These are phyloP conservation scores for Poecilia latipinna DNA, from an alignment of 2,113 vertebrate species.

Conservation along the genomic window DNA sequence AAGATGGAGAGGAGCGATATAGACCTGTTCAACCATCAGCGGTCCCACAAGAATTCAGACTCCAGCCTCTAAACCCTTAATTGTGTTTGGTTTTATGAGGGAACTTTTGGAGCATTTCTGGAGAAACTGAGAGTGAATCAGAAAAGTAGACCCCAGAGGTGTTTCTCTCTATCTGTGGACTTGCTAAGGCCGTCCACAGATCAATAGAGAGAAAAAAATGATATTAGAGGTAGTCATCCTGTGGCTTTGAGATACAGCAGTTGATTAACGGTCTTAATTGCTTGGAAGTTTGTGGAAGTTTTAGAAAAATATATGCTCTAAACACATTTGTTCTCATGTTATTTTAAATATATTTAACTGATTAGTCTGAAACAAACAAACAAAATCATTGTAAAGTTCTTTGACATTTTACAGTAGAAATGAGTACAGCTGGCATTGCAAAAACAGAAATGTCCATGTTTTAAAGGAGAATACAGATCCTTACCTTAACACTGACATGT, in stretches of 20 bases:
- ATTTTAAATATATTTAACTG: no score
- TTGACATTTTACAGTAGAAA: background rate
- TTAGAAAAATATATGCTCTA: background rate
- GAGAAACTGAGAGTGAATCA: slow-evolving; percentile 16
- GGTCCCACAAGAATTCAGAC: slow-evolving; percentile 16
- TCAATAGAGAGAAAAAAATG: slow-evolving; percentile 51
- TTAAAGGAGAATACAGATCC: no score
- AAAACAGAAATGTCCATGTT: background rate
- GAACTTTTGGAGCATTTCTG: slow-evolving; percentile 12
- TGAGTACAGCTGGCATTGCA: background rate
- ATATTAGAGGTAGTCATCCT: slow-evolving; percentile 24
- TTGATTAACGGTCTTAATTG: slow-evolving; percentile 8
- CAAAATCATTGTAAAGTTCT: background rate
- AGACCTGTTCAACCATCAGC: slow-evolving; percentile 22
- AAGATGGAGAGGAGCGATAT: background rate
- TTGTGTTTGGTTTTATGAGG: slow-evolving; percentile 61
- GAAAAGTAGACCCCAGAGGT: slow-evolving; percentile 24
- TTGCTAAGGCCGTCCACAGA: slow-evolving; percentile 42
- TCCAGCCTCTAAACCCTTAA: slow-evolving; percentile 33
- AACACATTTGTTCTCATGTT: background rate
- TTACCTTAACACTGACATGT: background rate
- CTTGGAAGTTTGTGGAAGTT: background rate
- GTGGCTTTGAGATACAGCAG: slow-evolving; percentile 31
- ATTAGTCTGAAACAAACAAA: background rate
- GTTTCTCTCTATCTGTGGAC: slow-evolving; percentile 28